phyloP scores from a whole-genome alignment of 2,888 invertebrate genomes.

The Pyrgus malvae region DNA sequence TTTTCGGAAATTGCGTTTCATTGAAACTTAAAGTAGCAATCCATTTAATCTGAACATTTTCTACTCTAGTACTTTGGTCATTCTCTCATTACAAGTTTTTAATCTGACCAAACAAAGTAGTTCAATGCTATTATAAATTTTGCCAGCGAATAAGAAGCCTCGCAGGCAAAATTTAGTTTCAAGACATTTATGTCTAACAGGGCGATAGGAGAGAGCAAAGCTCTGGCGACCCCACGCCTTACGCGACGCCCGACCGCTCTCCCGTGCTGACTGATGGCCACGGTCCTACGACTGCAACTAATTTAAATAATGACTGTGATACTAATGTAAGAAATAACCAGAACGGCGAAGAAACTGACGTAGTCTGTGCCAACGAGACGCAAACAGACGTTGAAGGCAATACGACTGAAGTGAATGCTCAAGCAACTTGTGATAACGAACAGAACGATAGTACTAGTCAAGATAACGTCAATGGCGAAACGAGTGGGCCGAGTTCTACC shows the following conservation, averaged over 20 bases:
- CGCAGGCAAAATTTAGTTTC: conserved; percentile 43
- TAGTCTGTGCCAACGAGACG: conserved; percentile 65
- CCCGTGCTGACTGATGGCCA: conserved; percentile 45
- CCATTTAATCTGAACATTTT: no score
- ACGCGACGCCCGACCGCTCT: conserved; percentile 63
- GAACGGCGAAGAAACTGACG: conserved; percentile 72
- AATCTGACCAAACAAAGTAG: no score
- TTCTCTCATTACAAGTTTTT: no score
- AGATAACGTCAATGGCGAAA: conserved; percentile 30
- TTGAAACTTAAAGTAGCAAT: no score
- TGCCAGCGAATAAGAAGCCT: background rate
- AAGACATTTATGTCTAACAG: conserved; percentile 69
- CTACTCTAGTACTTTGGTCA: no score
- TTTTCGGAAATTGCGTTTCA: no score
- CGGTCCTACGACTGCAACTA: conserved; percentile 43
- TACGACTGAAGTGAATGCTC: conserved; percentile 43
- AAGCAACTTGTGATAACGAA: conserved; percentile 47
- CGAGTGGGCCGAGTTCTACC: background rate
- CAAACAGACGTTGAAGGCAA: conserved; percentile 30
- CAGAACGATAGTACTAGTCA: conserved; percentile 52
- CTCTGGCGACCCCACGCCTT: conserved; percentile 65
- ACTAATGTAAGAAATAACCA: conserved; percentile 70
- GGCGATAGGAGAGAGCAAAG: conserved; percentile 69
- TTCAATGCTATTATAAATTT: conserved; percentile 10
- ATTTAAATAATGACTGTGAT: conserved; percentile 76